These are phyloP conservation scores for Synanthedon formicaeformis DNA, from an alignment of 2,888 invertebrate species.

Conservation along the genomic window DNA sequence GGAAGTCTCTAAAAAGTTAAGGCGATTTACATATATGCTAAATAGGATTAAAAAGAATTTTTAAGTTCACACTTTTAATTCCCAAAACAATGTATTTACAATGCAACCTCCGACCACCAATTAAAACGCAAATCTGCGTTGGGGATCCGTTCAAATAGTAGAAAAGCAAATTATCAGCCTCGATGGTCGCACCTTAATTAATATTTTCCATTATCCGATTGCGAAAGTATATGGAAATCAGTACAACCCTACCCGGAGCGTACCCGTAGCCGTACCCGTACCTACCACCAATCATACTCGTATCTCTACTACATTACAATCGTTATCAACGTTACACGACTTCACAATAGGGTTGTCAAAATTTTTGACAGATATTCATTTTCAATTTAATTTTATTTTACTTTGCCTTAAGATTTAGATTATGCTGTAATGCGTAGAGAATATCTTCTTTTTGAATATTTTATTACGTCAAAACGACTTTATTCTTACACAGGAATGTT, in stretches of 20 bases:
- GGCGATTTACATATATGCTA: too few relatives aligned
- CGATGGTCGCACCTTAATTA: slow-evolving; percentile 21
- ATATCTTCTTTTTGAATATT: too few relatives aligned
- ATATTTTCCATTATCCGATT: slow-evolving; percentile 32
- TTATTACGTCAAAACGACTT: too few relatives aligned
- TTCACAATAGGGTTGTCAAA: slow-evolving; percentile 26
- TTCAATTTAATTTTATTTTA: too few relatives aligned
- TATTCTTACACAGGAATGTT: too few relatives aligned
- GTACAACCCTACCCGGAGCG: slow-evolving; percentile 25
- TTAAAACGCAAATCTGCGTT: slow-evolving; percentile 21
- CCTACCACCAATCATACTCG: slow-evolving; percentile 23
- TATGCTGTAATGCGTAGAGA: too few relatives aligned
- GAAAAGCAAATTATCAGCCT: slow-evolving; percentile 22
- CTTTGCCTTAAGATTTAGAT: too few relatives aligned
- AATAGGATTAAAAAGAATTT: too few relatives aligned
- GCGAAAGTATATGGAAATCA: slow-evolving; percentile 31
- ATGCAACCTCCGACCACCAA: background rate
- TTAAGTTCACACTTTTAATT: background rate
- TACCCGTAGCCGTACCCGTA: background rate
- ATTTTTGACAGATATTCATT: too few relatives aligned
- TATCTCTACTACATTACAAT: slow-evolving; percentile 30
- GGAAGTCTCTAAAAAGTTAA: too few relatives aligned
- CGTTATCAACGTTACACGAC: slow-evolving; percentile 23
- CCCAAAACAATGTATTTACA: background rate
- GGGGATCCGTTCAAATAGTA: slow-evolving; percentile 9